A percentile compares a stretch with the other conserved stretches of the same genome.
phyloP scores from a whole-genome alignment of 2,888 invertebrate genomes.

The Xestia c-nigrum region DNA sequence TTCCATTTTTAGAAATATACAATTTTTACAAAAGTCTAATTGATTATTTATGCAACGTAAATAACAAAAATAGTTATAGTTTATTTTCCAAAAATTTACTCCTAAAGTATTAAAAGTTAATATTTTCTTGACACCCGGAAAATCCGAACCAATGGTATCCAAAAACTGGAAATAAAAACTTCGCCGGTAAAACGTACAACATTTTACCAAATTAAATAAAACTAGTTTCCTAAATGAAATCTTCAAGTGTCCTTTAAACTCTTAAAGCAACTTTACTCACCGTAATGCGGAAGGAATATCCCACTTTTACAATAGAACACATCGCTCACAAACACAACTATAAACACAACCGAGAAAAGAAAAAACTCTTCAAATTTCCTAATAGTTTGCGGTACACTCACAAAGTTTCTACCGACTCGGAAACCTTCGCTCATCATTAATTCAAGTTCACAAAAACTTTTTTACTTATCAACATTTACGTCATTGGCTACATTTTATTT shows the following conservation, averaged over 20 bases:
- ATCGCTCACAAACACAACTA: constrained; percentile 80
- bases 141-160: not conserved
- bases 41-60: not conserved
- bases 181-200: not conserved
- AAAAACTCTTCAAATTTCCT: constrained; percentile 69
- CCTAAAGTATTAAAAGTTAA: constrained; percentile 2
- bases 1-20: not conserved
- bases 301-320: constrained; percentile 80
- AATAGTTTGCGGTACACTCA: constrained; percentile 61
- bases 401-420: constrained; percentile 55
- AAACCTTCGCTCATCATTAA: constrained; percentile 69
- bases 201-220: constrained; percentile 5
- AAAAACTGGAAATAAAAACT: not conserved
- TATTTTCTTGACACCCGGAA: not conserved
- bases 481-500: constrained; percentile 70
- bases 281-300: constrained; percentile 80
- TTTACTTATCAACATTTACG: constrained; percentile 75
- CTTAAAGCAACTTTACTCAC: constrained; percentile 75
- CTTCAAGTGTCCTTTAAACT: constrained; percentile 44
- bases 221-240: constrained; percentile 22
- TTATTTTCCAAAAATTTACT: not conserved
- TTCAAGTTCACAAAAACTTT: constrained; percentile 77
- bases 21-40: not conserved
- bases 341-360: constrained; percentile 71
- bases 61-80: not conserved